Evolutionary conservation across 2,888 invertebrate species (phyloP).

Genomic region (Osedax frankpressi): DNA sequence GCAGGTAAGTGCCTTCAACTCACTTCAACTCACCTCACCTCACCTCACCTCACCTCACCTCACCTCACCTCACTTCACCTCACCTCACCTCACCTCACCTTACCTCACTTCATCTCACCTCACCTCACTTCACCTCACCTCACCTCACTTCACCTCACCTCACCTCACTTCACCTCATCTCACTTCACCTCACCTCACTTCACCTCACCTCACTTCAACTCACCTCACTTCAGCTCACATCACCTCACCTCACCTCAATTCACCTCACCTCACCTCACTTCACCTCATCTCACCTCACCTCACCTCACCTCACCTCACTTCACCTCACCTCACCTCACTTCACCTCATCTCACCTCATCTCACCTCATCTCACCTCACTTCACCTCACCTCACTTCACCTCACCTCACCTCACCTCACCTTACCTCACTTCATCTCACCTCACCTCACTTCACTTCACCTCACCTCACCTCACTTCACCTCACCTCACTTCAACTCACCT

Average conservation of each 20-base stretch:
- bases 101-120: background rate
- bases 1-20: conserved; percentile 32
- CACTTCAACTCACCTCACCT: too few species aligned
- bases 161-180: conserved; percentile 9
- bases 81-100: background rate
- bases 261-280: background rate
- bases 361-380: conserved; percentile 5
- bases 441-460: too few species aligned
- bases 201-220: too few species aligned
- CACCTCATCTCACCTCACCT: background rate
- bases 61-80: too few species aligned
- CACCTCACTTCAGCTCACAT: too few species aligned
- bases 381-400: too few species aligned
- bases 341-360: conserved; percentile 2
- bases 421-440: too few species aligned
- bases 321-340: background rate
- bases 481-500: too few species aligned
- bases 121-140: background rate
- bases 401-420: too few species aligned
- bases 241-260: too few species aligned
- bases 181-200: background rate
- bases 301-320: background rate
- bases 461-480: too few species aligned
- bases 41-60: background rate
- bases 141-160: conserved; percentile 13